phyloP scores from a whole-genome alignment of 2,888 invertebrate species.

The Molanna angustata region DNA sequence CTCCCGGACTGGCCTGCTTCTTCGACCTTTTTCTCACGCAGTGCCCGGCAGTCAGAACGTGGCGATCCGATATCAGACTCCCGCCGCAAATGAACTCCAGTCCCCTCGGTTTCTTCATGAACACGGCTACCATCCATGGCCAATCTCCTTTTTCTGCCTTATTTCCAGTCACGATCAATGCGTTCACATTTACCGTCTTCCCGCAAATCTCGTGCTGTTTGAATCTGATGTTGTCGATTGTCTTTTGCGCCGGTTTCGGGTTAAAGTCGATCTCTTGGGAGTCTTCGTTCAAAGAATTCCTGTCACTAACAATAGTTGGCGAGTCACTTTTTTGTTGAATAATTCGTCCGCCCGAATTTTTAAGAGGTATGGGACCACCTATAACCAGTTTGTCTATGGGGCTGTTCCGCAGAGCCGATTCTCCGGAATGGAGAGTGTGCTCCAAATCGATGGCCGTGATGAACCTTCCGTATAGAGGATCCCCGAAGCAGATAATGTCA shows the following conservation, averaged over 20 bases:
- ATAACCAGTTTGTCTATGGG: conserved; percentile 21
- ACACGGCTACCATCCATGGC: conserved; percentile 46
- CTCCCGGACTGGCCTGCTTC: conserved; percentile 30
- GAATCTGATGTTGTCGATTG: neutral
- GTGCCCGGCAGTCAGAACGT: conserved; percentile 36
- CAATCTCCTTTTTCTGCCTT: conserved; percentile 39
- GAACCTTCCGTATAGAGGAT: conserved; percentile 36
- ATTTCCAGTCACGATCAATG: conserved; percentile 36
- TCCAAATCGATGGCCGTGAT: conserved; percentile 42
- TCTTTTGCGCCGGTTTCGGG: conserved; percentile 1
- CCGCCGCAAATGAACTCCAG: conserved; percentile 43
- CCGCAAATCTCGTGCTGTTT: conserved; percentile 33
- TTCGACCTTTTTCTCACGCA: conserved; percentile 30
- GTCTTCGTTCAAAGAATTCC: conserved; percentile 1
- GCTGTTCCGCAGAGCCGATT: conserved; percentile 22
- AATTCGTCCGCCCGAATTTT: neutral
- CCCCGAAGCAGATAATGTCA: conserved; percentile 36
- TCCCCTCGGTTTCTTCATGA: conserved; percentile 35
- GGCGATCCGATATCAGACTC: conserved; percentile 40
- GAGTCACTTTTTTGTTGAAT: neutral
- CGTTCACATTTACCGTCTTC: conserved; percentile 32
- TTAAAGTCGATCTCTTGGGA: conserved; percentile 3
- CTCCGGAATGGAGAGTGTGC: conserved; percentile 40
- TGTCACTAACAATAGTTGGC: neutral
- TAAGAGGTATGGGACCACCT: conserved; percentile 8